Percentiles rank a stretch among this genome's conserved stretches.
These are phyloP conservation scores for Solenopsis fugax DNA, from an alignment of 1,140 invertebrate genomes.

Conservation along the genomic window DNA sequence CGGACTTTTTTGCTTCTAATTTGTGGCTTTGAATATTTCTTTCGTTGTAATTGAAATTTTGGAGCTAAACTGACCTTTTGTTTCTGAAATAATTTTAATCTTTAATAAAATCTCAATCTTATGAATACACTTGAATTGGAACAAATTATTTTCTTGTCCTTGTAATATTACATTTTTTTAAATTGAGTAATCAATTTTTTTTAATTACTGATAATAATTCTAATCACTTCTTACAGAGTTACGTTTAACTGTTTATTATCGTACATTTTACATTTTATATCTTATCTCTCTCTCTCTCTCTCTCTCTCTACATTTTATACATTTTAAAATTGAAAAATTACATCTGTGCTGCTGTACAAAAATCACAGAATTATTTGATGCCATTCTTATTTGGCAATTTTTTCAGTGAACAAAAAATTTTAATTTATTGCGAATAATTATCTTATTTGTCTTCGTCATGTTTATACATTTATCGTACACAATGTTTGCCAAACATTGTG, in stretches of 20 bases:
- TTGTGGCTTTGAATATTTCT: background rate
- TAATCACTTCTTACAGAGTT: background rate
- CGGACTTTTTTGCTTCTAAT: background rate
- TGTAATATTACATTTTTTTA: background rate
- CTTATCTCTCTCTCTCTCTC: too few species aligned
- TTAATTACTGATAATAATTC: background rate
- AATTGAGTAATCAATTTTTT: background rate
- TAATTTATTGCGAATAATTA: background rate
- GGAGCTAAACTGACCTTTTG: background rate
- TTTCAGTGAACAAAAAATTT: background rate
- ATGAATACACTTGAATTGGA: background rate
- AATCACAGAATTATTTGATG: background rate
- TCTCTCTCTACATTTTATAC: background rate
- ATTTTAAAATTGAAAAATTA: conserved; percentile 1
- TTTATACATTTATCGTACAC: background rate
- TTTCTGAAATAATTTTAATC: background rate
- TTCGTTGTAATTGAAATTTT: background rate
- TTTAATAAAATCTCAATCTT: background rate
- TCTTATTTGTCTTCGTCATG: background rate
- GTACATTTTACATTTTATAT: too few species aligned
- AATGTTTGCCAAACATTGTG: too few species aligned
- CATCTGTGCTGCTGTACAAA: background rate
- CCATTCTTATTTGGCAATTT: background rate
- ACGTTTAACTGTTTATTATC: too few species aligned
- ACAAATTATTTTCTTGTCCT: background rate